Conservation (phyloP, 2,113 vertebrate species). For the Sander vitreus region DNA sequence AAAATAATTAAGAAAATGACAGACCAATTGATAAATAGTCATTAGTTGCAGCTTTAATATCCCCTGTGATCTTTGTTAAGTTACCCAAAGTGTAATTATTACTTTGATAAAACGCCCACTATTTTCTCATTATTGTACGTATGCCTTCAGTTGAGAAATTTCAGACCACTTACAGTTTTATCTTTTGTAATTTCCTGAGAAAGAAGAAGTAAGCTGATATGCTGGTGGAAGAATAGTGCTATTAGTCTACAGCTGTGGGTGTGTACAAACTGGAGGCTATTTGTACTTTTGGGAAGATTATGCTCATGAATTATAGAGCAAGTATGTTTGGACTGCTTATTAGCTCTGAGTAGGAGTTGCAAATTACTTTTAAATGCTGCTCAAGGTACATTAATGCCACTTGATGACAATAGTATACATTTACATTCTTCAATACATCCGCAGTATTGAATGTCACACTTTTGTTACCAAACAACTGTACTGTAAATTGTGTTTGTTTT, state of each 20-base stretch:
- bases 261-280: background rate
- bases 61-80: background rate
- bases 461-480: background rate
- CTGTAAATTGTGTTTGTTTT: background rate
- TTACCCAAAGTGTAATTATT: background rate
- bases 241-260: conserved; percentile 24
- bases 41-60: background rate
- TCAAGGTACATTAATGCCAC: background rate
- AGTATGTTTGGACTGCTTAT: background rate
- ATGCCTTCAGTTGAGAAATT: background rate
- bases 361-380: background rate
- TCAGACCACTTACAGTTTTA: background rate
- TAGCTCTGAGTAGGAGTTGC: background rate
- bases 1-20: background rate
- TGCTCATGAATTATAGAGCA: background rate
- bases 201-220: background rate
- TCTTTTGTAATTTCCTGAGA: conserved; percentile 3
- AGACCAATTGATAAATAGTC: background rate
- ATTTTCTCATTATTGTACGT: background rate
- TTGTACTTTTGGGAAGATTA: background rate
- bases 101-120: background rate
- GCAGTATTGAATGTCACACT: background rate
- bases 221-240: background rate
- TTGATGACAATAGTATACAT: background rate
- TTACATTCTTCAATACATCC: background rate